Percentiles rank a stretch among this genome's conserved stretches.
Evolutionary conservation across 2,113 vertebrate genomes (phyloP).

Genomic region (Panthera uncia): DNA sequence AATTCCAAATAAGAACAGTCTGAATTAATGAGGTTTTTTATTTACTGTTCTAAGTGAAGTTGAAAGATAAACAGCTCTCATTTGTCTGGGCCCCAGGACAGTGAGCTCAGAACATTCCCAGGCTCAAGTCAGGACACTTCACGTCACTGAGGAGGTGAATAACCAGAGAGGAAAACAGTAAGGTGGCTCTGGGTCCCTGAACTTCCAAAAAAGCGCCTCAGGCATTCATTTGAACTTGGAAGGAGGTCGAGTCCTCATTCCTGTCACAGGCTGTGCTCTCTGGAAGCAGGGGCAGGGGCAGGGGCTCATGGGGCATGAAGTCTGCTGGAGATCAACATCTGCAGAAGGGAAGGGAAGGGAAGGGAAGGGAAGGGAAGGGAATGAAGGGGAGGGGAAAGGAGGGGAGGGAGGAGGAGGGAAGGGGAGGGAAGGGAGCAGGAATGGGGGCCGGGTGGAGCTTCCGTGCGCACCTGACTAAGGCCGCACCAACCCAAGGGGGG

Average conservation of each 20-base stretch:
- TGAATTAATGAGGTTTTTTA: slow-evolving; percentile 67
- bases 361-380: not conserved
- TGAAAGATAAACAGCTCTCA: slow-evolving; percentile 61
- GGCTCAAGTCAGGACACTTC: slow-evolving; percentile 26
- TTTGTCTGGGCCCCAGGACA: slow-evolving; percentile 45
- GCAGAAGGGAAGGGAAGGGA: not conserved
- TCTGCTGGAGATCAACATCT: not conserved
- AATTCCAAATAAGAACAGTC: slow-evolving; percentile 69
- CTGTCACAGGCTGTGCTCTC: not conserved
- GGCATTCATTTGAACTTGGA: slow-evolving; percentile 47
- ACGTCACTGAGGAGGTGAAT: slow-evolving; percentile 6
- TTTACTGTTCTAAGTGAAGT: slow-evolving; percentile 65
- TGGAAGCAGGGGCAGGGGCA: not conserved
- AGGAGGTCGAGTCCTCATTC: not conserved
- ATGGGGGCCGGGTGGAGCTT: not conserved
- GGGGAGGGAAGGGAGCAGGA: not conserved
- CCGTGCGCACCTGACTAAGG: not conserved
- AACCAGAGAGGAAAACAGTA: slow-evolving; percentile 26
- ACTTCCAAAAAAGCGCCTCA: slow-evolving; percentile 52
- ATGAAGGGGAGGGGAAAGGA: too few relatives aligned
- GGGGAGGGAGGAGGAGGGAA: not conserved
- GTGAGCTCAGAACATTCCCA: slow-evolving; percentile 48
- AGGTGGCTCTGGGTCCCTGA: slow-evolving; percentile 41
- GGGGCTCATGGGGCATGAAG: not conserved
- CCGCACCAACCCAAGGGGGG: not conserved